Base-by-base conservation (phyloP, 2,888 invertebrate species). In the Chelonus formosanus region DNA sequence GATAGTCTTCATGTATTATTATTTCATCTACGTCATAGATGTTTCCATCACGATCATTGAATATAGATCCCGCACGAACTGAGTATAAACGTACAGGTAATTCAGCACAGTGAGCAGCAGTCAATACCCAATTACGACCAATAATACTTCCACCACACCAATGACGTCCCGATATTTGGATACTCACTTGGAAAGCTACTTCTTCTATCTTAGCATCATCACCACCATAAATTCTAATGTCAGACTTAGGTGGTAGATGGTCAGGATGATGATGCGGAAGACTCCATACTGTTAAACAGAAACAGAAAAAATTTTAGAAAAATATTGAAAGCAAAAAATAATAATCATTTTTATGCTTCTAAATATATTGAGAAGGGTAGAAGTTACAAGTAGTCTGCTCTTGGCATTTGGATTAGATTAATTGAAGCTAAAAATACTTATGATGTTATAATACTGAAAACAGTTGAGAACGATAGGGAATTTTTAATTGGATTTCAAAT, bases 81-180 rank as follows among this genome's bases (percentile, higher is more conserved):
- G 74, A 20, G 61, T 45, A 66, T 44, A 10, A 31, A n/a, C 43
- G 35, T 52, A 85, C 85, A 85, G 84, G 47, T 43, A 56, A 20
- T 5, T 74, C 71, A 61, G 86, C 71, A 70, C 89, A 90, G 73
- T 90, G 89, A 0, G 88, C 89, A 3, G 89, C 89, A 0, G 88
- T 89, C 0, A 90, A 52, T 0, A 89, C 80, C 5, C 85, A 84
- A 44, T 84, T 80, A 4, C 75, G 81, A 8, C 85, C 85, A 8
- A 90, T 82, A 31, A 88, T 85, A 4, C 87, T 84, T 0, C 87
- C 89, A 0, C 89, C 89, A 71, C 89, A 89, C 0, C 80, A 74
- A 71, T 89, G 89, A 0, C 78, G 73, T 0, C 87, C 86, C 0
- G 4, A 1, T 0, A 5, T 0, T 8, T 65, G 72, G 4, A 78